These are phyloP conservation scores for Apamea monoglypha DNA, from an alignment of 2,888 invertebrate genomes.

Conservation along the genomic window DNA sequence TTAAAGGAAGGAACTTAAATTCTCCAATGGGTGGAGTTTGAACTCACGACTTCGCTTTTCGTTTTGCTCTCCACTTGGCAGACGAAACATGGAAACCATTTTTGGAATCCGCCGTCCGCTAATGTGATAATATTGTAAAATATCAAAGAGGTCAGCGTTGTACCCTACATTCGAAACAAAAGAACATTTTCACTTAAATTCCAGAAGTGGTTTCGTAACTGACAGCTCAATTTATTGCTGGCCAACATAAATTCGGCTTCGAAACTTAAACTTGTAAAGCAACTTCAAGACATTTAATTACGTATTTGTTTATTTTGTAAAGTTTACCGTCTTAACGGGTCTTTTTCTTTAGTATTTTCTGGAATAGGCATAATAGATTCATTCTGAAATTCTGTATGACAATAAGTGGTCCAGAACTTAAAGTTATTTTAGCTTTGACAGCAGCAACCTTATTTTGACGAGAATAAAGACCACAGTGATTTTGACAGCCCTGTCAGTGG, in stretches of 20 bases:
- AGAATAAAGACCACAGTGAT: no score
- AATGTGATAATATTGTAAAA: slow-evolving; percentile 43
- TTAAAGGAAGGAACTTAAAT: neutral
- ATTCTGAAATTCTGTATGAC: neutral
- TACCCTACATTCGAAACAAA: slow-evolving; percentile 42
- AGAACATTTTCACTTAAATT: slow-evolving; percentile 43
- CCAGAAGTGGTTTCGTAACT: slow-evolving; percentile 35
- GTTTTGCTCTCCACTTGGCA: slow-evolving; percentile 30
- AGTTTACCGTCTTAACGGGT: neutral
- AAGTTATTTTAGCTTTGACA: no score
- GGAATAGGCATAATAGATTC: neutral
- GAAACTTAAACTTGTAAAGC: slow-evolving; percentile 34
- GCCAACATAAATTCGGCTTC: slow-evolving; percentile 25
- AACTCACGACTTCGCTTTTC: neutral
- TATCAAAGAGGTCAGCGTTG: slow-evolving; percentile 44
- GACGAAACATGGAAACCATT: slow-evolving; percentile 48
- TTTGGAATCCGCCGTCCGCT: slow-evolving; percentile 31
- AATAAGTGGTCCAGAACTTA: neutral
- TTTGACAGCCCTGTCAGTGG: no score
- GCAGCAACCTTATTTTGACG: no score
- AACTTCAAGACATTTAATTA: slow-evolving; percentile 28
- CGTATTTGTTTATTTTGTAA: slow-evolving; percentile 36
- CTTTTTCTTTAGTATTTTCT: slow-evolving; percentile 4
- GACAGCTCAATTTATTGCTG: slow-evolving; percentile 40
- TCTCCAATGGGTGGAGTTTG: slow-evolving; percentile 1